phyloP scores from a whole-genome alignment of 2,888 invertebrate genomes.

The Papilio protenor region DNA sequence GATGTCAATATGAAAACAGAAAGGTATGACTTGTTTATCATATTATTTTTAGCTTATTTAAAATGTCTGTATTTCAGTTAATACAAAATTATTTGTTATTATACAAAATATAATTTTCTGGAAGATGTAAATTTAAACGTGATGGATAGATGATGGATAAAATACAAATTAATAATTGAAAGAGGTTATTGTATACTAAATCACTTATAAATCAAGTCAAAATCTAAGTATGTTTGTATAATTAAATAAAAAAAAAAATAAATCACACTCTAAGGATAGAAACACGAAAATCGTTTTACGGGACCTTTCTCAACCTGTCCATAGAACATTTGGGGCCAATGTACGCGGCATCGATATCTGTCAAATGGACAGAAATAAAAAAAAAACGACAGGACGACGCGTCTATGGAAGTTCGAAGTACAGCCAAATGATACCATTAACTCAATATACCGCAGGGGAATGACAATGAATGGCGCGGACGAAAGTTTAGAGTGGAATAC shows the following conservation, averaged over 20 bases:
- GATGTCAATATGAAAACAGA: too few relatives aligned
- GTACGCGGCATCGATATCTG: slow-evolving; percentile 68
- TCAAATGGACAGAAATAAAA: slow-evolving; percentile 70
- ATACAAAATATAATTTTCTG: too few relatives aligned
- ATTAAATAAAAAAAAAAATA: slow-evolving; percentile 54
- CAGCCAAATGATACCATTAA: slow-evolving; percentile 80
- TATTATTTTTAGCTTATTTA: too few relatives aligned
- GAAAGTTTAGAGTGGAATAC: slow-evolving; percentile 58
- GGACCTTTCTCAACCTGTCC: slow-evolving; percentile 56
- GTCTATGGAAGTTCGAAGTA: slow-evolving; percentile 68
- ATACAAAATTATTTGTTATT: too few relatives aligned
- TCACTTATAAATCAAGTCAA: slow-evolving; percentile 45
- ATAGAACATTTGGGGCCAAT: slow-evolving; percentile 48
- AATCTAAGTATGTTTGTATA: neutral
- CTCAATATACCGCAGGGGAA: slow-evolving; percentile 73
- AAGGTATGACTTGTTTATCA: too few relatives aligned
- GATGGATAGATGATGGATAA: too few relatives aligned
- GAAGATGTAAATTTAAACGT: too few relatives aligned
- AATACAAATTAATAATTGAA: too few relatives aligned
- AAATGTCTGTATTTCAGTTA: too few relatives aligned
- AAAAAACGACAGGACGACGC: slow-evolving; percentile 51
- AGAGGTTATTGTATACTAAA: slow-evolving; percentile 34
- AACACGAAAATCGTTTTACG: slow-evolving; percentile 75
- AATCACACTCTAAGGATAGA: slow-evolving; percentile 66
- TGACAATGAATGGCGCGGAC: slow-evolving; percentile 56